A percentile compares a stretch with the other conserved stretches of the same genome.
phyloP scores from a whole-genome alignment of 2,888 invertebrate species.

The Drosophila kokeensis region DNA sequence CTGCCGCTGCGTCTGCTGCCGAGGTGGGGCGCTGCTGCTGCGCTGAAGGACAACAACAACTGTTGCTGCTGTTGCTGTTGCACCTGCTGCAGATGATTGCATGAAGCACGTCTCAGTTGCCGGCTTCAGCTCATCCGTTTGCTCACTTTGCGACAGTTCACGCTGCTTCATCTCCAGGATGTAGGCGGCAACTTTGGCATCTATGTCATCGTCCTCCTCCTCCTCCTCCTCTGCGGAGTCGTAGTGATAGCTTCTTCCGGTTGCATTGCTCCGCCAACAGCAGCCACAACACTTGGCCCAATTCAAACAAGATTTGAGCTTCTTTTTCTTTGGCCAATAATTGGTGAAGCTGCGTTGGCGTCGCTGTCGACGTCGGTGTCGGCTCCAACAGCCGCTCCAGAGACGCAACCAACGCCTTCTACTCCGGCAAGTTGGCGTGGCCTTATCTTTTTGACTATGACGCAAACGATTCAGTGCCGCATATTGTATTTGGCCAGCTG shows the following conservation, averaged over 20 bases:
- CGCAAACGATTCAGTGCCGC: constrained; percentile 79
- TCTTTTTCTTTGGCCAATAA: constrained; percentile 52
- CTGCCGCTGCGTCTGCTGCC: constrained; percentile 24
- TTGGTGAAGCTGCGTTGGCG: constrained; percentile 48
- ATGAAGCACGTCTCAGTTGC: constrained; percentile 20
- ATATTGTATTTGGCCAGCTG: constrained; percentile 77
- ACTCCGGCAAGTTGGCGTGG: constrained; percentile 15
- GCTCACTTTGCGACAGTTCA: constrained; percentile 67
- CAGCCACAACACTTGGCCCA: constrained; percentile 50
- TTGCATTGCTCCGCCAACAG: constrained; percentile 42
- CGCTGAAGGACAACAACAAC: constrained; percentile 14
- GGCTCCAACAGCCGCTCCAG: constrained; percentile 38
- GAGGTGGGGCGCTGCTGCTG: constrained; percentile 29
- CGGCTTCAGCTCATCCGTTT: constrained; percentile 16
- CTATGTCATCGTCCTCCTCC: constrained; percentile 83
- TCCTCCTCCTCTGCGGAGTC: constrained; percentile 66
- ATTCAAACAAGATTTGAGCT: constrained; percentile 19
- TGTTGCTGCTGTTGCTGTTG: constrained; percentile 17
- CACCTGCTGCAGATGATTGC: constrained; percentile 6
- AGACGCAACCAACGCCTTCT: constrained; percentile 38
- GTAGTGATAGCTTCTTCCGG: constrained; percentile 60
- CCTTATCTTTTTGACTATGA: constrained; percentile 35
- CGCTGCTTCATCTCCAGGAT: constrained; percentile 79
- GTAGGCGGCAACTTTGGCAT: constrained; percentile 83
- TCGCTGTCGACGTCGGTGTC: constrained; percentile 13